Evolutionary conservation across 1,140 invertebrate genomes (phyloP), one percentile per base, ranked within the genome.

Genomic region (Melanaphis sacchari): DNA sequence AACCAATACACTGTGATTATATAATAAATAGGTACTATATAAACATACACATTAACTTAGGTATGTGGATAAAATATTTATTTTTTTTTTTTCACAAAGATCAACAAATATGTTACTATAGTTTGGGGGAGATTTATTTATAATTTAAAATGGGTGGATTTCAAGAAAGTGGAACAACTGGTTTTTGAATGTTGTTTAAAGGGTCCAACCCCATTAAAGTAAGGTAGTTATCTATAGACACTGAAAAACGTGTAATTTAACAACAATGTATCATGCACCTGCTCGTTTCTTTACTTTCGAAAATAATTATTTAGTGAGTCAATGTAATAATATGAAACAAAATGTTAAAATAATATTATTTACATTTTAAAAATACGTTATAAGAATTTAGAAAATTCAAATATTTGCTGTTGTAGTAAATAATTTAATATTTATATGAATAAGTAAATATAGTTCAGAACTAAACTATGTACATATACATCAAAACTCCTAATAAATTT

Each of bases 131-230:
- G 91, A 49, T 81, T 85, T 49, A 24, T 93, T 54, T 40, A 85
- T 52, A 81, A 54, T 52, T 85, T 90, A 40, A 82, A 36, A 54
- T 40, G 81, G 76, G 76, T 82, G 84, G 36, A 93, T 40, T 84
- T 52, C 38, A 46, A 93, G 46, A 85, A 85, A 93, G 91, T 93
- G 91, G 91, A 93, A 93, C 91, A 84, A 93, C 91, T 85, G 91
- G 91, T 93, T 93, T 93, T 93, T 84, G 36, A 93, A 93, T 85
- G 81, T 93, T 91, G 43, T 91, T 85, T 31, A 93, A 49, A 93
- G 46, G 91, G 91, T 84, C 81, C 76, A 81, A 93, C 91, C 91
- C 81, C 15, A 84, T 85, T 93, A 40, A 9, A 49, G 5, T 31
- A 82, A 82, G 46, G 91, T 93, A 84, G 76, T 52, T 43, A 49